These are phyloP conservation scores for Stratiolaelaps scimitus DNA, from an alignment of 1,140 invertebrate genomes.

Conservation along the genomic window DNA sequence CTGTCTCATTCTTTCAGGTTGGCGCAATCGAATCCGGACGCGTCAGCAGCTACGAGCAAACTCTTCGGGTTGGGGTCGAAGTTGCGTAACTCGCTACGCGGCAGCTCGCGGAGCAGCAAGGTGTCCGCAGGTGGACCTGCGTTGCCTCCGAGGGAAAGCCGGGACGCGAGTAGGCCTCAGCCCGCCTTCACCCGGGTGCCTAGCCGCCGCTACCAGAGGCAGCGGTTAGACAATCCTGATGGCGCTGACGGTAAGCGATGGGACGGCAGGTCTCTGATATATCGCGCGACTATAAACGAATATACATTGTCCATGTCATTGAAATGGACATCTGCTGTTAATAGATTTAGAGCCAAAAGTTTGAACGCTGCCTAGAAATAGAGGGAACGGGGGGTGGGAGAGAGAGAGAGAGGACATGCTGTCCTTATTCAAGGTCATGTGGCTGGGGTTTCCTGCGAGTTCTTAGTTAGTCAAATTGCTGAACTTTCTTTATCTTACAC, in stretches of 20 bases:
- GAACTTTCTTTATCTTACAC: too few relatives aligned
- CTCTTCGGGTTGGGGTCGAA: conserved; percentile 93
- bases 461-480: too few relatives aligned
- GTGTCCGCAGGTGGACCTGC: conserved; percentile 41
- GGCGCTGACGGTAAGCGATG: conserved; percentile 39
- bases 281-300: too few relatives aligned
- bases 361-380: too few relatives aligned
- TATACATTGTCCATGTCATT: too few relatives aligned
- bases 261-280: too few relatives aligned
- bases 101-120: conserved; percentile 48
- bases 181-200: conserved; percentile 75
- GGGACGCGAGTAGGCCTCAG: conserved; percentile 47
- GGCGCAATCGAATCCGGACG: conserved; percentile 64
- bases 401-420: too few relatives aligned
- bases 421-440: too few relatives aligned
- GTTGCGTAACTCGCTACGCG: conserved; percentile 72
- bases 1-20: conserved; percentile 29
- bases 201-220: conserved; percentile 60
- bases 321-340: too few relatives aligned
- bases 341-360: too few relatives aligned
- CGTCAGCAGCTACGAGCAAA: conserved; percentile 74
- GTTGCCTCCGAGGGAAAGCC: conserved; percentile 11
- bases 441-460: too few relatives aligned
- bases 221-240: conserved; percentile 49
- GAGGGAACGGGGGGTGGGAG: too few relatives aligned